Conservation (phyloP, 2,888 invertebrate genomes). For the Iselma pallidipennis region DNA sequence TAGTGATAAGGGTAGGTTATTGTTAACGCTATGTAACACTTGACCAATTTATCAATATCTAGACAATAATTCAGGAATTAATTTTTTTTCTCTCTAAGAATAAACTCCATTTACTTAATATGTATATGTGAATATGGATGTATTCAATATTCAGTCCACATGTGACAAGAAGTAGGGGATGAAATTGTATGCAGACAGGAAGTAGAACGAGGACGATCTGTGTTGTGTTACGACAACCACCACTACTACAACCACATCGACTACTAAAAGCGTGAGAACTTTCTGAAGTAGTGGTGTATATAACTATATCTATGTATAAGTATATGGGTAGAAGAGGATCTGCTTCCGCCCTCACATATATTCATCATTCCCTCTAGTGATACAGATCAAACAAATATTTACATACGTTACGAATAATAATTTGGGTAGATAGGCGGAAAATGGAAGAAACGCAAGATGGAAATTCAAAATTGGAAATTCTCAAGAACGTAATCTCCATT, state of each 20-base stretch:
- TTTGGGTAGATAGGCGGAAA: no score
- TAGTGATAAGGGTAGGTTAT: no score
- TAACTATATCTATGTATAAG: neutral
- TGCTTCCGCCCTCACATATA: neutral
- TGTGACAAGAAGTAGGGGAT: neutral
- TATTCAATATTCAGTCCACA: constrained; percentile 1
- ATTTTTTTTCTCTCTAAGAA: neutral
- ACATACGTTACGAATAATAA: neutral
- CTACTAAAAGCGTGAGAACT: constrained; percentile 2
- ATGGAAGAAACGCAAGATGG: no score
- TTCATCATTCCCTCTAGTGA: neutral
- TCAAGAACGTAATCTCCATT: no score
- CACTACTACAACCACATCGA: neutral
- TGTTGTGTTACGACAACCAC: no score
- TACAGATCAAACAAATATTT: neutral
- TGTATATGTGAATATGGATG: no score
- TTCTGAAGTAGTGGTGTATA: neutral
- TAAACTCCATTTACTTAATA: no score
- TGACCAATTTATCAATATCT: neutral
- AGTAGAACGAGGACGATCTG: neutral
- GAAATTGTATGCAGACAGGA: constrained; percentile 7
- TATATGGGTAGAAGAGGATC: neutral
- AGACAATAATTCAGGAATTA: neutral
- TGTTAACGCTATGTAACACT: no score
- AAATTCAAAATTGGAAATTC: no score